Evolutionary conservation across 2,797 vertebrate species (phyloP).

Genomic region (Melopsittacus undulatus): DNA sequence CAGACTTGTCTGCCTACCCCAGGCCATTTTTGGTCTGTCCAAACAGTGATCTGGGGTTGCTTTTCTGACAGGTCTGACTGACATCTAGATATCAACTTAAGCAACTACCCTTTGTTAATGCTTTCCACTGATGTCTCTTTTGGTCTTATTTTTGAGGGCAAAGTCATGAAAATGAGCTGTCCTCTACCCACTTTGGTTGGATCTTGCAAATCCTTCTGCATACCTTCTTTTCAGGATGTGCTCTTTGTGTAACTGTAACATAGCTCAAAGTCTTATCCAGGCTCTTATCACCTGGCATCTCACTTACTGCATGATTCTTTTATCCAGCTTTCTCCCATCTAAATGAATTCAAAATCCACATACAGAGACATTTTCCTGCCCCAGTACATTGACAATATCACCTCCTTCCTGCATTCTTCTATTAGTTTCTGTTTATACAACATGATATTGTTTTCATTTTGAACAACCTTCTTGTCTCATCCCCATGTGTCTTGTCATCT

Average conservation of each 20-base stretch:
- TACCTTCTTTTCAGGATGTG: background rate
- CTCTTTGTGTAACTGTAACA: background rate
- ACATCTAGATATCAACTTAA: background rate
- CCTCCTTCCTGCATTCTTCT: background rate
- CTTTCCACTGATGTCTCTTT: background rate
- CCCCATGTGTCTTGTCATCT: constrained; percentile 1
- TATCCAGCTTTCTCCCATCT: background rate
- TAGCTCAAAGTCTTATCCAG: background rate
- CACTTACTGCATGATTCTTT: background rate
- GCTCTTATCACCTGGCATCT: background rate
- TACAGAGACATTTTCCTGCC: background rate
- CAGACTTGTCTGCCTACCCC: background rate
- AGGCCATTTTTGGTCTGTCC: background rate
- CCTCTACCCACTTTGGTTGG: background rate
- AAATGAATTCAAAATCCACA: background rate
- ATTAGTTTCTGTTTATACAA: background rate
- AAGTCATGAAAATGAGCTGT: background rate
- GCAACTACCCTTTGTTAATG: background rate
- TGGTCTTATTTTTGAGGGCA: background rate
- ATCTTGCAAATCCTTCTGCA: background rate
- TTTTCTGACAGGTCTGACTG: background rate
- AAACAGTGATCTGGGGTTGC: background rate
- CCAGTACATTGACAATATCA: background rate
- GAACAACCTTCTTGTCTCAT: constrained; percentile 2
- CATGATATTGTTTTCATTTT: background rate